Evolutionary conservation across 2,113 vertebrate genomes (phyloP), one percentile per base, ranked within the genome.

Genomic region (Rhinoptilus africanus): DNA sequence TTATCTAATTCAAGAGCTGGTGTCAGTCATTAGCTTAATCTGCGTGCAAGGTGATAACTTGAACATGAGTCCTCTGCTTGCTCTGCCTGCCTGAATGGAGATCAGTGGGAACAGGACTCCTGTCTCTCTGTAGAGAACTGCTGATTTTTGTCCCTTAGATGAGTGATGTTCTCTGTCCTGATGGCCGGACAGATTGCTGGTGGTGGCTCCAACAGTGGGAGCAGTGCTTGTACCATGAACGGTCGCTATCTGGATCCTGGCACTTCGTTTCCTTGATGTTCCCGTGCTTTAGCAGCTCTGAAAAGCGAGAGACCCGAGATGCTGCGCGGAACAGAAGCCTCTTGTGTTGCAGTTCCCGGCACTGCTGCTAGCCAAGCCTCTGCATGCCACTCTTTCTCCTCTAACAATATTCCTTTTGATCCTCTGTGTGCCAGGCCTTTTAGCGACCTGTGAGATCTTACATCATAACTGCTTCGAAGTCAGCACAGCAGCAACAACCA

Each of bases 381-480:
- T 73, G 79, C 79, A 9, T n/a, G 92, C 82, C 83, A 20, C 12
- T 11, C 80, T 81, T 78, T 91, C 89, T 93, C 50, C 77, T 73
- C 92, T 53, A 76, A 97, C 97, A 97, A 97, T 97, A 83, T 96
- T 93, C 80, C 92, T 85, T 96, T 96, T 97, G 96, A 96, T 95
- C 69, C 67, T 64, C 76, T 78, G 57, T n/a, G 88, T 92, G 83
- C 71, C 80, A 77, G 95, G 71, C 82, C 78, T 41, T 35, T 41
- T 20, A n/a, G 85, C 2, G 7, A 89, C 92, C 91, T 83, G 96
- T 16, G 85, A 59, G 54, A 53, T 53, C 78, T 57, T 21, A 22
- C 85, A 84, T 51, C 72, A 37, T 35, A 57, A 48, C 89, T 24
- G 73, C 73, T 50, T 26, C 80, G 2, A 32, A 92, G 79, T 74